These are phyloP conservation scores for Calliphora vomitoria DNA, from an alignment of 2,888 invertebrate species.

Conservation along the genomic window DNA sequence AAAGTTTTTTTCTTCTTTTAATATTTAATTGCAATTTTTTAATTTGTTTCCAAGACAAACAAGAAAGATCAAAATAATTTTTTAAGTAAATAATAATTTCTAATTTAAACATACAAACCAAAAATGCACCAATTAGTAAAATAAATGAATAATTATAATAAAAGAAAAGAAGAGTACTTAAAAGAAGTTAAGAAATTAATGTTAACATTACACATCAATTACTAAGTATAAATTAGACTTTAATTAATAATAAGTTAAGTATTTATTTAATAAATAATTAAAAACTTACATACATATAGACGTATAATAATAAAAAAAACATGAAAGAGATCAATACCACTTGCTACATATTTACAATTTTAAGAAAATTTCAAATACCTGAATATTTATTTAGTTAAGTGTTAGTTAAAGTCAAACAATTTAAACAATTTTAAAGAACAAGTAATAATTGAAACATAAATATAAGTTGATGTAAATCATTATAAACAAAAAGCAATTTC, in stretches of 20 bases:
- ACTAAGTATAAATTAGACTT: conserved; percentile 58
- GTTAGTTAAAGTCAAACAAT: conserved; percentile 4
- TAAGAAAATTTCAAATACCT: conserved; percentile 66
- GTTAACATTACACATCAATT: conserved; percentile 73
- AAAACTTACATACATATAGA: not conserved
- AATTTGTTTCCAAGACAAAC: conserved; percentile 15
- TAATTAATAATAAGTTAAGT: conserved; percentile 29
- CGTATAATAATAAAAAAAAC: not conserved
- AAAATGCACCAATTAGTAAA: conserved; percentile 68
- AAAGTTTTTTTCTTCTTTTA: conserved; percentile 8
- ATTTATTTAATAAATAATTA: conserved; percentile 26
- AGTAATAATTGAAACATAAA: not conserved
- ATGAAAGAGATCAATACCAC: conserved; percentile 33
- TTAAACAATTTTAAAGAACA: not conserved
- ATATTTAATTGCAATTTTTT: not conserved
- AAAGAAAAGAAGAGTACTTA: conserved; percentile 15
- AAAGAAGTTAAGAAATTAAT: conserved; percentile 54
- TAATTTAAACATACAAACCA: conserved; percentile 36
- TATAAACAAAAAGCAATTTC: not conserved
- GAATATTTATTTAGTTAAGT: conserved; percentile 56
- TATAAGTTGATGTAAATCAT: not conserved
- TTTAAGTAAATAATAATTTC: conserved; percentile 21
- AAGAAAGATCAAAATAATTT: conserved; percentile 44
- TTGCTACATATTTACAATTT: conserved; percentile 37
- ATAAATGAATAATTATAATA: conserved; percentile 29